Evolutionary conservation across 1,140 invertebrate genomes (phyloP).

Genomic region (Calephelis nemesis): DNA sequence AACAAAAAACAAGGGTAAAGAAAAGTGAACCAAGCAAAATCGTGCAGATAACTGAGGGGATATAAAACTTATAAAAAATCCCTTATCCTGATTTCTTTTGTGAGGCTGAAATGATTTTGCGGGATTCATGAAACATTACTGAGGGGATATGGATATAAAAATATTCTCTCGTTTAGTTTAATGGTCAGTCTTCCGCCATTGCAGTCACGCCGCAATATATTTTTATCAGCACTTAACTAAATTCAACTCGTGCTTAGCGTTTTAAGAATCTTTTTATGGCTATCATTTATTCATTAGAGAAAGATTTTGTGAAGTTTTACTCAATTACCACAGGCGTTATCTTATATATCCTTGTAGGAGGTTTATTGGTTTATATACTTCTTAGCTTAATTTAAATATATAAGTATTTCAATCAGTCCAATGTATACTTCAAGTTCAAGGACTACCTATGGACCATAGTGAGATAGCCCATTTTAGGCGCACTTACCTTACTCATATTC

Average conservation of each 20-base stretch:
- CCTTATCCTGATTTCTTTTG: conserved; percentile 11
- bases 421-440: too few relatives aligned
- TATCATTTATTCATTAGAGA: neutral
- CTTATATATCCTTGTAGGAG: too few relatives aligned
- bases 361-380: too few relatives aligned
- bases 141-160: conserved; percentile 1
- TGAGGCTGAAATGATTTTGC: conserved; percentile 5
- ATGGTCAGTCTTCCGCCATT: conserved; percentile 1
- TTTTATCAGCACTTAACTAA: conserved; percentile 12
- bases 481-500: too few relatives aligned
- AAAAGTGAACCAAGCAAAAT: neutral
- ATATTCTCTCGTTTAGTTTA: conserved; percentile 14
- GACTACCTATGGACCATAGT: too few relatives aligned
- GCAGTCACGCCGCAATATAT: conserved; percentile 7
- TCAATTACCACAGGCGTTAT: too few relatives aligned
- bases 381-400: too few relatives aligned
- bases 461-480: too few relatives aligned
- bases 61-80: neutral
- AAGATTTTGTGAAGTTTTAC: too few relatives aligned
- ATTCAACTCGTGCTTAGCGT: conserved; percentile 1
- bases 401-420: too few relatives aligned
- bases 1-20: neutral
- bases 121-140: conserved; percentile 1
- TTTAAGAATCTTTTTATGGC: neutral
- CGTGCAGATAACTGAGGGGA: neutral